phyloP scores from a whole-genome alignment of 2,888 invertebrate species.

The Sisyra nigra region DNA sequence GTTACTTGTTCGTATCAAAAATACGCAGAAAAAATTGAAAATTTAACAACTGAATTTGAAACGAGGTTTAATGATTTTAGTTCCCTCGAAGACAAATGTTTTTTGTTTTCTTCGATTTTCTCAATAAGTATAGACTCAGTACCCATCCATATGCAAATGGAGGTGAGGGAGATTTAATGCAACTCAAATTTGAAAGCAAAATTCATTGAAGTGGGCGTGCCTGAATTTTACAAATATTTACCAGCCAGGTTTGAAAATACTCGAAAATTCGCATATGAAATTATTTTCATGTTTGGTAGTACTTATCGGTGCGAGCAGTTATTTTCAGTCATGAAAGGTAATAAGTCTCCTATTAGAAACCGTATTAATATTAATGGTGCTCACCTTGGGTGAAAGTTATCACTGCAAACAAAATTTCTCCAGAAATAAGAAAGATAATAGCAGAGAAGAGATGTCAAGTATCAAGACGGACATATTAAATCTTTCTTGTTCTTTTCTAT shows the following conservation, averaged over 20 bases:
- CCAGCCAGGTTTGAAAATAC: constrained; percentile 7
- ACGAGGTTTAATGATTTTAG: constrained; percentile 13
- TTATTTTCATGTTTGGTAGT: constrained; percentile 13
- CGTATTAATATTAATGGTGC: not conserved
- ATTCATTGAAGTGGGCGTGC: constrained; percentile 6
- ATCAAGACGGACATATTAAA: not conserved
- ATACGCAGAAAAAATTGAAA: too few relatives aligned
- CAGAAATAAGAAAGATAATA: constrained; percentile 1
- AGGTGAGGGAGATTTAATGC: constrained; percentile 10
- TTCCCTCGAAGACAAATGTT: constrained; percentile 11
- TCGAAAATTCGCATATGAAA: constrained; percentile 11
- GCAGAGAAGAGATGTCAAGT: constrained; percentile 2
- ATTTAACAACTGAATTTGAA: constrained; percentile 14
- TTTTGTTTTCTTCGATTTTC: constrained; percentile 11
- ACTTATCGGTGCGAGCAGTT: constrained; percentile 13
- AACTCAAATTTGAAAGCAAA: constrained; percentile 12
- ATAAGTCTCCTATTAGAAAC: constrained; percentile 5
- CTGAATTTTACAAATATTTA: constrained; percentile 10
- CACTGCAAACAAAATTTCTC: constrained; percentile 2
- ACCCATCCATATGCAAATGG: constrained; percentile 5
- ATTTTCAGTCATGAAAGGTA: constrained; percentile 11
- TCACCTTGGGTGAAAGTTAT: not conserved
- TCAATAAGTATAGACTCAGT: constrained; percentile 10
- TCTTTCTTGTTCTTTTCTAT: not conserved
- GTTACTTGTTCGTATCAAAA: constrained; percentile 8